Evolutionary conservation across 2,113 vertebrate genomes (phyloP), one percentile per base, ranked within the genome.

Genomic region (Parotia lawesii): DNA sequence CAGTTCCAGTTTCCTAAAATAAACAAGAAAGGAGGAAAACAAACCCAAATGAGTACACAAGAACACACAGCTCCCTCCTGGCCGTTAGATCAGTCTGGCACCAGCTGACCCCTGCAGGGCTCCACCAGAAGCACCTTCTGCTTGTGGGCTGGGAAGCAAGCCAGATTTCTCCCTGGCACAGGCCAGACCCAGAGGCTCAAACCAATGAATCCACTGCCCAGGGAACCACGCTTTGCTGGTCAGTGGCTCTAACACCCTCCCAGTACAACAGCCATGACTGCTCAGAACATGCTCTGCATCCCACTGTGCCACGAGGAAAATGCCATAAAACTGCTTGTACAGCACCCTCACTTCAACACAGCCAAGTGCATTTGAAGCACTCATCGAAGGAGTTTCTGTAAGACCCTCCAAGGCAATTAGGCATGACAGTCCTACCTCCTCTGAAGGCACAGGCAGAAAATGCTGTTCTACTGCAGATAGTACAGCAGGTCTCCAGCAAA

Each of bases 311-410:
- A 16, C 6, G 1, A n/a, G 62, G 25, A 56, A 85, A 87, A n/a
- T 0, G 4, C 40, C 3, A 0, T 0, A 23, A 0, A 29, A 19
- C 25, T 4, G 54, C 37, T 19, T 1, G 5, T 15, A 11, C 37
- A 70, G 75, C 74, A 76, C 35, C 56, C 66, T 33, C 62, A 2
- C 20, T 51, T 10, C 73, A 42, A 8, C 20, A 8, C 38, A 5
- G 20, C 5, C 37, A 4, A 25, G 28, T 0, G 2, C 37, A 10
- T 12, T 0, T 15, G 40, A 54, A 50, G 31, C n/a, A 27, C 47
- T 19, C 54, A 16, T 6, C 7, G 13, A 7, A 40, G 14, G 19
- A 47, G 37, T 61, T 83, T 56, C 70, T n/a, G 19, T 3, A 31
- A 38, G 42, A 22, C 11, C 61, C 64, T 13, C 23, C 17, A 6